Base-by-base conservation (phyloP, 1,140 invertebrate genomes). In the Adelges cooleyi region DNA sequence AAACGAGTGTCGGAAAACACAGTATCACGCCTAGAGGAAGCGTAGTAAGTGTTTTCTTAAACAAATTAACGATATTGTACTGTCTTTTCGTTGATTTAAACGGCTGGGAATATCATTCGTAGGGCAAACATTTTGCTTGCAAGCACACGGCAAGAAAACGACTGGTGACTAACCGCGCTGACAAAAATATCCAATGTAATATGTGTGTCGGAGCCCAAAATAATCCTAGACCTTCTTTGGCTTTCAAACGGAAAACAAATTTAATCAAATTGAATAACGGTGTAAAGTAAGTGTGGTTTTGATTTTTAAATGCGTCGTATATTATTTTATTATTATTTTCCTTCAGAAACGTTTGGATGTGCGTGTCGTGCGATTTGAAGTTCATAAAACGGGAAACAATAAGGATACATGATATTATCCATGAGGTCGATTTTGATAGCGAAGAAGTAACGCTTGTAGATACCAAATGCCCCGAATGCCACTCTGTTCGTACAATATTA, bases 381-480 rank as follows among this genome's bases (percentile, higher is more conserved):
- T 62, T 62, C 18, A 46, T 18, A 46, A 62, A 62, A 48, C 56
- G 42, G 2, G 56, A 62, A 33, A 62, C 42, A 2, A 46, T 62
- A 20, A 15, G 27, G 10, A 48, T 62, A 62, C 56, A 62, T 10
- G 33, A 6, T 1, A 62, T 46, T 20, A 29, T 62, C 11, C 56
- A 62, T 8, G 42, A 62, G 20, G 56, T 46, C 9, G 56, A 62
- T 8, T 48, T 48, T 15, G 56, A 62, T 27, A 42, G 18, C 3
- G 40, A 62, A 22, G 13, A 22, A 62, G 5, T 33, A 3, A 48
- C 56, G 15, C 15, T 46, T 11, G 38, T 36, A 5, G 17, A 62
- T 18, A 62, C 42, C 2, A 22, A 3, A 15, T 62, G 56, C 44
- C 56, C 56, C 0, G 56, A 62, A 18, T 62, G 56, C 29, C 42